Evolutionary conservation across 2,113 vertebrate species (phyloP).

Genomic region (Dinomys branickii): DNA sequence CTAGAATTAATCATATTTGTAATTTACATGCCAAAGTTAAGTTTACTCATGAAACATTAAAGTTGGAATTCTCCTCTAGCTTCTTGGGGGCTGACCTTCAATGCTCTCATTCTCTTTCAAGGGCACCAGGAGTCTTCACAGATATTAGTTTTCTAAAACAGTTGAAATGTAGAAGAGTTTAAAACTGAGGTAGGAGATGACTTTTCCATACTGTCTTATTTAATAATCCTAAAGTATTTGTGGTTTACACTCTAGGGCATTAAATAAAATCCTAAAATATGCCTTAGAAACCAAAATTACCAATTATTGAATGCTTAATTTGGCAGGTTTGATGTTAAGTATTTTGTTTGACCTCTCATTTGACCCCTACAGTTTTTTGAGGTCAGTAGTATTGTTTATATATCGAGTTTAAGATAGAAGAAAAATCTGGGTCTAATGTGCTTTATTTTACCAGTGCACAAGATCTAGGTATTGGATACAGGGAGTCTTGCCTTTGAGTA

Average conservation of each 20-base stretch:
- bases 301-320: neutral
- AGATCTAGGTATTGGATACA: neutral
- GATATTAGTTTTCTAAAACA: constrained; percentile 47
- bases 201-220: neutral
- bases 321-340: neutral
- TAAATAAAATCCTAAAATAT: constrained; percentile 43
- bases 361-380: neutral
- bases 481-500: neutral
- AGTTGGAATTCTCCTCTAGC: neutral
- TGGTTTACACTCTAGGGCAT: neutral
- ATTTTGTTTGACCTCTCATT: constrained; percentile 19
- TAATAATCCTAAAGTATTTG: neutral
- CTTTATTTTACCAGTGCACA: neutral
- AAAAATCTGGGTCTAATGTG: neutral
- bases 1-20: neutral
- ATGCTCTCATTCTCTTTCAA: neutral
- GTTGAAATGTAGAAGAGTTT: constrained; percentile 12
- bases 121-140: neutral
- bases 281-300: constrained; percentile 16
- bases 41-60: neutral
- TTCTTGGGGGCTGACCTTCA: neutral
- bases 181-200: constrained; percentile 24
- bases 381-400: neutral
- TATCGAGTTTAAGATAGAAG: neutral
- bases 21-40: neutral